Evolutionary conservation across 2,888 invertebrate species (phyloP).

Genomic region (Drosophila atroscutellata): DNA sequence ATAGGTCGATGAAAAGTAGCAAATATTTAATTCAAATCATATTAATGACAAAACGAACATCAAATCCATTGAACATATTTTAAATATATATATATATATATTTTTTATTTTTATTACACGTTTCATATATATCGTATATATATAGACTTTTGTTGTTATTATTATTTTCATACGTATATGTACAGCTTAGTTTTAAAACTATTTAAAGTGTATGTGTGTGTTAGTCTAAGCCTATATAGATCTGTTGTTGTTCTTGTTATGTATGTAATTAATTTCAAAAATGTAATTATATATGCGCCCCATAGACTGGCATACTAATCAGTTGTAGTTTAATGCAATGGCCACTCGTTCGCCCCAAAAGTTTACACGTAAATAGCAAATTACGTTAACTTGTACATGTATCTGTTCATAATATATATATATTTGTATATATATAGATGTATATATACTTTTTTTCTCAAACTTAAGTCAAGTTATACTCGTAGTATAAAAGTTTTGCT

Average conservation of each 20-base stretch:
- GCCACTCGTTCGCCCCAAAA: slow-evolving; percentile 35
- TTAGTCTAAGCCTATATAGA: slow-evolving; percentile 61
- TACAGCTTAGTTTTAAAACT: slow-evolving; percentile 72
- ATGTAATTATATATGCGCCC: slow-evolving; percentile 53
- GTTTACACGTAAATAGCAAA: slow-evolving; percentile 51
- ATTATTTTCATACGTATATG: slow-evolving; percentile 61
- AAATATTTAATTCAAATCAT: background rate
- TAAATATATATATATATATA: slow-evolving; percentile 75
- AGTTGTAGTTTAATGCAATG: slow-evolving; percentile 48
- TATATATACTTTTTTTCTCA: slow-evolving; percentile 29
- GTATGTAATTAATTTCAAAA: slow-evolving; percentile 70
- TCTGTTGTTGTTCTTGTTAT: slow-evolving; percentile 58
- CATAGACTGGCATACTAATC: slow-evolving; percentile 40
- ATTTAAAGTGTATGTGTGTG: slow-evolving; percentile 65
- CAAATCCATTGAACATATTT: slow-evolving; percentile 54
- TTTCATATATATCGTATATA: slow-evolving; percentile 75
- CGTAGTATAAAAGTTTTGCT: slow-evolving; percentile 59
- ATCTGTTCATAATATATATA: slow-evolving; percentile 25
- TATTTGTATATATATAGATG: slow-evolving; percentile 23
- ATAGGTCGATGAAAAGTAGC: background rate
- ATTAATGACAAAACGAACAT: slow-evolving; percentile 1
- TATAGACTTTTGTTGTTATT: slow-evolving; percentile 64
- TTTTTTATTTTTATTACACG: slow-evolving; percentile 73
- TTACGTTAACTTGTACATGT: slow-evolving; percentile 36
- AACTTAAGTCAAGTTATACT: slow-evolving; percentile 55